Percentiles rank a stretch among this genome's conserved stretches.
These are phyloP conservation scores for Acronicta leporina DNA, from an alignment of 2,888 invertebrate species.

Conservation along the genomic window DNA sequence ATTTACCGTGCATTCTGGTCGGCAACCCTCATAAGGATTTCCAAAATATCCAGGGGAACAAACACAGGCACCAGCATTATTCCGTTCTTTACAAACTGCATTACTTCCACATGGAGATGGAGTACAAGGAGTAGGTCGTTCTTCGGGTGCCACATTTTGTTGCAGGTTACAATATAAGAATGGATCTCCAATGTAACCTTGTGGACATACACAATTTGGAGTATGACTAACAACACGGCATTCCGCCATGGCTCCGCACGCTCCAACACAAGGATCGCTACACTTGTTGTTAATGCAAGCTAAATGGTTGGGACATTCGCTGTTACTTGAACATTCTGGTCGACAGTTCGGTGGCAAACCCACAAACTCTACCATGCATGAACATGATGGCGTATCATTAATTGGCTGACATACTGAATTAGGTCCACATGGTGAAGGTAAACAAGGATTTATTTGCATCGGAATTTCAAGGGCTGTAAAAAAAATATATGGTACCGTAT, in stretches of 20 bases:
- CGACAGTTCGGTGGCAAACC: constrained; percentile 92
- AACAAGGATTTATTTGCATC: constrained; percentile 89
- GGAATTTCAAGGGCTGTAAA: constrained; percentile 75
- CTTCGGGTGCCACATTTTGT: constrained; percentile 71
- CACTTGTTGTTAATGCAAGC: constrained; percentile 93
- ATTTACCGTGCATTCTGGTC: constrained; percentile 93
- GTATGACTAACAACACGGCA: constrained; percentile 93
- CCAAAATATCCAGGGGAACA: constrained; percentile 91
- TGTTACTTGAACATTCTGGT: constrained; percentile 93
- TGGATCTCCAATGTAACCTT: constrained; percentile 92
- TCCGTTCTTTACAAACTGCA: constrained; percentile 91
- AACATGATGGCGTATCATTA: constrained; percentile 91
- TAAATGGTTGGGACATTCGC: constrained; percentile 91
- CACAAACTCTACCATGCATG: constrained; percentile 91
- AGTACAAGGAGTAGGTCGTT: constrained; percentile 89
- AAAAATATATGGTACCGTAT: too few species aligned
- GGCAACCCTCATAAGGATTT: constrained; percentile 91
- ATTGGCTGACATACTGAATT: constrained; percentile 90
- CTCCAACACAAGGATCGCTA: constrained; percentile 92
- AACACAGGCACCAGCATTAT: constrained; percentile 92
- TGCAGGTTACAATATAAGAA: constrained; percentile 90
- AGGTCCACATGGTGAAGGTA: constrained; percentile 91
- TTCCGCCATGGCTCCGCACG: constrained; percentile 92
- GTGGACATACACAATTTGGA: constrained; percentile 91
- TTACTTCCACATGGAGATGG: constrained; percentile 93